Conservation (phyloP, 30 jellyfish, hydroid and myxozoan species). For the Catostylus mosaicus region DNA sequence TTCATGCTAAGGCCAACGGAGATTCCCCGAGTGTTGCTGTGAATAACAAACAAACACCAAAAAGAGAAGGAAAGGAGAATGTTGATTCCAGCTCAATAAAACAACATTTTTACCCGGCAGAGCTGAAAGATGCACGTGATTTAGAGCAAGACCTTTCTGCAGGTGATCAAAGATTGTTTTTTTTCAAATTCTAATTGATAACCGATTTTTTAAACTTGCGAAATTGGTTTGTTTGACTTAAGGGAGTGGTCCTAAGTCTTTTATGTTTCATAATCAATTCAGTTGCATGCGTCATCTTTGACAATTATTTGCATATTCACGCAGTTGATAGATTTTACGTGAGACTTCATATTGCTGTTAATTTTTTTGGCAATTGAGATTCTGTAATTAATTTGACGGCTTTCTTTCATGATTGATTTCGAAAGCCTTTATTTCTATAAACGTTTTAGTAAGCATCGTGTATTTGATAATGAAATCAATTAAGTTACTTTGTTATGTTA, state of each 20-base stretch:
- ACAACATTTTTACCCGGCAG: conserved; percentile 36
- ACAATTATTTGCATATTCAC: neutral
- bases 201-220: neutral
- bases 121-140: conserved; percentile 42
- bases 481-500: too few species aligned
- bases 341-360: too few species aligned
- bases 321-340: too few species aligned
- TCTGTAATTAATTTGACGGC: too few species aligned
- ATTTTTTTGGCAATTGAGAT: too few species aligned
- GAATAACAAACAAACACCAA: neutral
- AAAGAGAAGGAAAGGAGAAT: neutral
- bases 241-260: neutral
- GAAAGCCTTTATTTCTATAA: too few species aligned
- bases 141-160: conserved; percentile 32
- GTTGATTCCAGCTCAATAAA: neutral
- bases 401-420: too few species aligned
- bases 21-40: conserved; percentile 6
- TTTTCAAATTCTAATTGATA: neutral
- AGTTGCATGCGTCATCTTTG: neutral
- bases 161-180: conserved; percentile 19
- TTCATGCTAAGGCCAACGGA: neutral
- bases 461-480: too few species aligned
- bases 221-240: neutral
- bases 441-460: too few species aligned
- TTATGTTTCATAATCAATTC: neutral